These are phyloP conservation scores for Tokudaia tokunoshimensis DNA, from an alignment of 2,797 vertebrate species.

Conservation along the genomic window DNA sequence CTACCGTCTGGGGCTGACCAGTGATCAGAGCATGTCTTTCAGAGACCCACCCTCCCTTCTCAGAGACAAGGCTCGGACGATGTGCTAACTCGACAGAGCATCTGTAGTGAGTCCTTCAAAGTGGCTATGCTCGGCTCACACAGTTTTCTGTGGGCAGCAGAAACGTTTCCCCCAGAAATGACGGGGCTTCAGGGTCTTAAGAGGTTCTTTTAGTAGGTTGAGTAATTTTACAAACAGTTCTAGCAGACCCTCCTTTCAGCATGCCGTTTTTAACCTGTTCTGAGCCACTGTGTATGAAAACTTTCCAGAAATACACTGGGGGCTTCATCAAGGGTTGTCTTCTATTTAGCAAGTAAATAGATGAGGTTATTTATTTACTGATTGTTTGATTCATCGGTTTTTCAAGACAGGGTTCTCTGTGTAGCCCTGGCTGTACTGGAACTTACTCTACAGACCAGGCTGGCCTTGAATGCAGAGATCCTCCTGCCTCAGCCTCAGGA, in stretches of 20 bases:
- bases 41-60: neutral
- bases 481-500: neutral
- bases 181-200: neutral
- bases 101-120: neutral
- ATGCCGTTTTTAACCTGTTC: neutral
- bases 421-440: neutral
- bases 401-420: neutral
- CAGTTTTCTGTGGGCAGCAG: neutral
- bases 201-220: neutral
- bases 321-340: neutral
- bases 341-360: neutral
- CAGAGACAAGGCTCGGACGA: neutral
- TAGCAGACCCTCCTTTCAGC: neutral
- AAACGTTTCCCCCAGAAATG: neutral
- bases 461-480: neutral
- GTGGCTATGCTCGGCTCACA: neutral
- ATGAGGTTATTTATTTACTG: neutral
- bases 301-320: neutral
- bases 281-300: neutral
- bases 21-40: neutral
- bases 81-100: neutral
- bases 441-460: neutral
- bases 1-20: neutral
- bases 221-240: neutral
- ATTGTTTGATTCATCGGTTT: neutral